A percentile compares a stretch with the other conserved stretches of the same genome.
These are phyloP conservation scores for Pseudanteris insignis DNA, from an alignment of 2,888 invertebrate species.

Conservation along the genomic window DNA sequence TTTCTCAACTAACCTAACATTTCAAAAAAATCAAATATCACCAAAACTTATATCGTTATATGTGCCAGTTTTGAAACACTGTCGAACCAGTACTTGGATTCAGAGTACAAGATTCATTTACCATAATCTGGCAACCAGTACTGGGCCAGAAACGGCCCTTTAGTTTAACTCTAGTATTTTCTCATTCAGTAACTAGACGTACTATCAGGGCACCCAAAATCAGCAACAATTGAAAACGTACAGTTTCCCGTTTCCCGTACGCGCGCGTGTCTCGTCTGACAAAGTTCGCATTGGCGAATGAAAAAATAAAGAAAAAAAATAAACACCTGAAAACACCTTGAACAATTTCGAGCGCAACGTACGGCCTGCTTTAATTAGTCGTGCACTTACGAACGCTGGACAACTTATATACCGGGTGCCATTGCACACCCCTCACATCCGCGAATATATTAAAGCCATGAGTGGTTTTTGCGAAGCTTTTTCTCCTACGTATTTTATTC, in stretches of 20 bases:
- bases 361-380: slow-evolving; percentile 57
- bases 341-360: slow-evolving; percentile 21
- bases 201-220: too few relatives aligned
- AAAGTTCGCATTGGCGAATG: background rate
- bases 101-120: too few relatives aligned
- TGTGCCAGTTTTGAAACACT: too few relatives aligned
- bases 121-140: too few relatives aligned
- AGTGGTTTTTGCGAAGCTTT: slow-evolving; percentile 37
- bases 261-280: background rate
- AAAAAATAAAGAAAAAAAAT: slow-evolving; percentile 1
- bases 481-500: background rate
- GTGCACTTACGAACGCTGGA: slow-evolving; percentile 48
- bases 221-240: background rate
- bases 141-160: too few relatives aligned
- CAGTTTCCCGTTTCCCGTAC: background rate
- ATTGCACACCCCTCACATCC: slow-evolving; percentile 56
- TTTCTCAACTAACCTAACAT: too few relatives aligned
- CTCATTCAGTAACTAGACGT: too few relatives aligned
- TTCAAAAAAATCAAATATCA: too few relatives aligned
- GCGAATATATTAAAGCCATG: slow-evolving; percentile 60
- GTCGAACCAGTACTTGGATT: too few relatives aligned
- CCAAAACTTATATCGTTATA: too few relatives aligned
- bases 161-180: too few relatives aligned
- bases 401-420: slow-evolving; percentile 47
- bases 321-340: slow-evolving; percentile 15